These are phyloP conservation scores for Shinisaurus crocodilurus DNA, from an alignment of 2,113 vertebrate species.

Conservation along the genomic window DNA sequence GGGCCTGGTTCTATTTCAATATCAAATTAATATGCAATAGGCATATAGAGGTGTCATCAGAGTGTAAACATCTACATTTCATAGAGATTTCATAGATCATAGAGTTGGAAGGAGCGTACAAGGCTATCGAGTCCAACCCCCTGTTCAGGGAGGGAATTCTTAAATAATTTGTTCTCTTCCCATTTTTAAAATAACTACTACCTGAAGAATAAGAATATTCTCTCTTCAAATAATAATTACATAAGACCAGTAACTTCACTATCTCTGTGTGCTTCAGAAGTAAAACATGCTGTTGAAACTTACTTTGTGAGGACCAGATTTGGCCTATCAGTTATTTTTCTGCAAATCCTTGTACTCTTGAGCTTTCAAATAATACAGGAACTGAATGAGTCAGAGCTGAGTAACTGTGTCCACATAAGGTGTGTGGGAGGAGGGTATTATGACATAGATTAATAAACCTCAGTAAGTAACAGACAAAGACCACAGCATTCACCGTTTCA, in stretches of 20 bases:
- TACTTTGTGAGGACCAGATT: slow-evolving; percentile 7
- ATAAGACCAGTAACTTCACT: background rate
- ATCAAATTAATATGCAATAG: background rate
- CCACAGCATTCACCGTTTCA: background rate
- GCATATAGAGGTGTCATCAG: background rate
- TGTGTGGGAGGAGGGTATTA: slow-evolving; percentile 25
- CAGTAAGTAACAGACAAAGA: slow-evolving; percentile 11
- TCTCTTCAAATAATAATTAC: background rate
- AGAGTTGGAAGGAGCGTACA: no score
- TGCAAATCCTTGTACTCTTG: slow-evolving; percentile 13
- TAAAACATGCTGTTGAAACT: slow-evolving; percentile 11
- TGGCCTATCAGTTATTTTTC: slow-evolving; percentile 10
- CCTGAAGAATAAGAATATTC: background rate
- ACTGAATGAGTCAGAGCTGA: slow-evolving; percentile 33
- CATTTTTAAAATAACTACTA: background rate
- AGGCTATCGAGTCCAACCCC: no score
- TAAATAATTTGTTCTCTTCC: background rate
- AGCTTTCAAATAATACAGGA: slow-evolving; percentile 25
- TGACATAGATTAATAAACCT: slow-evolving; percentile 20
- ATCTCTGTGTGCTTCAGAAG: background rate
- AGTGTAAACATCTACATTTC: background rate
- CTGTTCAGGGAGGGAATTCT: no score
- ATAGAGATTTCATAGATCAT: no score
- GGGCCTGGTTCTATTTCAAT: background rate
- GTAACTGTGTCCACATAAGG: slow-evolving; percentile 33